phyloP scores from a whole-genome alignment of 2,113 vertebrate species.

The Pollimyrus isidori region DNA sequence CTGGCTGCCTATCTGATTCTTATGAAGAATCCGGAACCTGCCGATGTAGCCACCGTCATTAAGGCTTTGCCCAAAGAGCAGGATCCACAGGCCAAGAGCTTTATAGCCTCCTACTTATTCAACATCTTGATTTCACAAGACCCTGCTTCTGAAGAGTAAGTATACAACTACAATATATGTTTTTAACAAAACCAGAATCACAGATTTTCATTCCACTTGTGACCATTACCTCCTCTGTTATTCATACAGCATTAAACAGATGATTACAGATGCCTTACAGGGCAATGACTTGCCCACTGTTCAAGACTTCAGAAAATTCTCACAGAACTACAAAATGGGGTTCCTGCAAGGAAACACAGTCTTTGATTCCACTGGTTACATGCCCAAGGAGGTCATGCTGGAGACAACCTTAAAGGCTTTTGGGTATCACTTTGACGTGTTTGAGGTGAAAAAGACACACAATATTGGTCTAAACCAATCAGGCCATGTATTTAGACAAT shows the following conservation, averaged over 20 bases:
- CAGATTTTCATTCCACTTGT: not conserved
- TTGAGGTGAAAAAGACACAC: conserved; percentile 66
- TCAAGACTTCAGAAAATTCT: conserved; percentile 66
- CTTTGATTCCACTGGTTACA: conserved; percentile 71
- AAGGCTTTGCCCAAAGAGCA: conserved; percentile 55
- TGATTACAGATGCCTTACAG: conserved; percentile 64
- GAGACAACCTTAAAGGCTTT: conserved; percentile 73
- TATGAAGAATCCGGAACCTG: conserved; percentile 71
- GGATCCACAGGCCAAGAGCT: conserved; percentile 79
- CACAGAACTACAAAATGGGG: conserved; percentile 69
- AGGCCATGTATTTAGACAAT: not conserved
- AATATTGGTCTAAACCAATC: not conserved
- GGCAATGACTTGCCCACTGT: conserved; percentile 51
- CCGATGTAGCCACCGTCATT: conserved; percentile 61
- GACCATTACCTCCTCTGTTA: not conserved
- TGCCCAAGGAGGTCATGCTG: conserved; percentile 78
- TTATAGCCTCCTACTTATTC: conserved; percentile 75
- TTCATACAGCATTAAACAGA: conserved; percentile 63
- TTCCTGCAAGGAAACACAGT: conserved; percentile 69
- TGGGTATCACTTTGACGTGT: conserved; percentile 66
- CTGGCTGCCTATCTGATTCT: conserved; percentile 82
- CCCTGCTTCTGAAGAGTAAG: conserved; percentile 65
- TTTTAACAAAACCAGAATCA: not conserved
- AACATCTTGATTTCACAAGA: conserved; percentile 78
- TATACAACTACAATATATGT: not conserved